A percentile compares a stretch with the other conserved stretches of the same genome.
These are phyloP conservation scores for Catostomus latipinnis DNA, from an alignment of 2,797 vertebrate species.

Conservation along the genomic window DNA sequence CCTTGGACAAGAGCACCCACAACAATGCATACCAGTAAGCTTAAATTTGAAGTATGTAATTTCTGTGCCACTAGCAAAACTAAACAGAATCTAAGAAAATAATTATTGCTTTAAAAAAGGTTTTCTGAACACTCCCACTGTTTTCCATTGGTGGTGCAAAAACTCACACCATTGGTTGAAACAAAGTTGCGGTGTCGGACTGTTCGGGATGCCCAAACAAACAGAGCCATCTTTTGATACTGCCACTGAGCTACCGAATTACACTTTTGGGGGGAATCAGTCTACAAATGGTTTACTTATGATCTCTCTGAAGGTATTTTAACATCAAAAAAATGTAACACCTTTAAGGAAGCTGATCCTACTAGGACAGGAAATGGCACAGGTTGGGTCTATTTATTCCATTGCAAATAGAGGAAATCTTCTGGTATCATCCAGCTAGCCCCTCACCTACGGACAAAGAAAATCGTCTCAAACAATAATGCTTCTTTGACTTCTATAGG, in stretches of 20 bases:
- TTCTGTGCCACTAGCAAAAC: neutral
- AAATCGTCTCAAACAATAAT: neutral
- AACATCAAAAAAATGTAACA: too few species aligned
- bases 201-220: too few species aligned
- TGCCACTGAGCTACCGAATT: too few species aligned
- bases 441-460: neutral
- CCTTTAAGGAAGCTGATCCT: neutral
- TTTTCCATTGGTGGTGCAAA: neutral
- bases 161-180: neutral
- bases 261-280: too few species aligned
- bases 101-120: too few species aligned
- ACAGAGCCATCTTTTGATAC: too few species aligned
- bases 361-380: neutral
- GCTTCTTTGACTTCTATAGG: conserved; percentile 1
- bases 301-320: too few species aligned
- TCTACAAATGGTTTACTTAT: too few species aligned
- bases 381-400: neutral
- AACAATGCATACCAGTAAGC: neutral
- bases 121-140: neutral
- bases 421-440: neutral
- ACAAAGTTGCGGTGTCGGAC: too few species aligned
- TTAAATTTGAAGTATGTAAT: neutral
- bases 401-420: neutral
- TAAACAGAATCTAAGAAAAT: too few species aligned
- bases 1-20: neutral